phyloP scores from a whole-genome alignment of 2,113 vertebrate species.

The Ptychochromis oligacanthus region DNA sequence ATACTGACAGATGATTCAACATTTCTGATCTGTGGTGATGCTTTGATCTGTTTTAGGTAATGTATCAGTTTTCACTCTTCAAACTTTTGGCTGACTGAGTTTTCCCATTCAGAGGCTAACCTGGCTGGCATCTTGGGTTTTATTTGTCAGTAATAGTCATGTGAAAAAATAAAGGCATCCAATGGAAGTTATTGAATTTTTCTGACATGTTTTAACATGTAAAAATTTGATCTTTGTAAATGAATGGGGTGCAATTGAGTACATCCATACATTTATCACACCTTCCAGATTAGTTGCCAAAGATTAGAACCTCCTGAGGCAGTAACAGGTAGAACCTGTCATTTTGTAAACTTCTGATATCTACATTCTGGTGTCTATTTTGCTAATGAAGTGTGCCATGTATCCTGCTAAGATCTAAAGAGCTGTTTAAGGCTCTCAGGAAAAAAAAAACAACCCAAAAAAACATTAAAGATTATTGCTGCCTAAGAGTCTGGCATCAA shows the following conservation, averaged over 20 bases:
- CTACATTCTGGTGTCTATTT: neutral
- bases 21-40: neutral
- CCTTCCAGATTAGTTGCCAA: too few relatives aligned
- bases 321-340: neutral
- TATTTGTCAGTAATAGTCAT: neutral
- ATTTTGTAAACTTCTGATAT: neutral
- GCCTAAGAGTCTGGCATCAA: neutral
- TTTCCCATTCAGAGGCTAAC: slow-evolving; percentile 6
- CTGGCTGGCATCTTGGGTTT: neutral
- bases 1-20: neutral
- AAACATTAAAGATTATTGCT: neutral
- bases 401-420: neutral
- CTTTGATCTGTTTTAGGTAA: neutral
- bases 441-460: too few relatives aligned
- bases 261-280: neutral
- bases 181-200: neutral
- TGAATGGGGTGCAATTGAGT: neutral
- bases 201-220: neutral
- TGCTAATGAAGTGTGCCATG: neutral
- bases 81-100: neutral
- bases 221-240: neutral
- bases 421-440: neutral
- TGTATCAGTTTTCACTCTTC: neutral
- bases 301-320: neutral
- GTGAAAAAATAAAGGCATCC: neutral